A percentile compares a stretch with the other conserved stretches of the same genome.
Conservation (phyloP, 2,888 invertebrate species). For the Pocota personata region DNA sequence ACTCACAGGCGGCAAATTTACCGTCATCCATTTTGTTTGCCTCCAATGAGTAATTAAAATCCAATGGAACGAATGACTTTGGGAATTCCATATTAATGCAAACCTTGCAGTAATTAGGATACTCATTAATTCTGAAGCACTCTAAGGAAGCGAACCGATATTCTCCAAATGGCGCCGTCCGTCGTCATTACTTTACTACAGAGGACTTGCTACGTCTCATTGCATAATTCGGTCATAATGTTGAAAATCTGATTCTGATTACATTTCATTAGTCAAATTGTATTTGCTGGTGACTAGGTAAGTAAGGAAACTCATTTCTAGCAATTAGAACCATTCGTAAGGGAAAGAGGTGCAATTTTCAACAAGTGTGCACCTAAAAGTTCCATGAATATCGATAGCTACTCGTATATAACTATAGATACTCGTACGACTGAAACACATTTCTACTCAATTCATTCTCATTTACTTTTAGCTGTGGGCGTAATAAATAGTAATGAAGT, state of each 20-base stretch:
- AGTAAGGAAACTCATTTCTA: background rate
- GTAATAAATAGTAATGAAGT: conserved; percentile 46
- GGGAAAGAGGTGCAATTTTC: background rate
- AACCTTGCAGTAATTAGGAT: conserved; percentile 60
- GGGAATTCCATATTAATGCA: conserved; percentile 32
- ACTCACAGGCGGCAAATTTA: conserved; percentile 5
- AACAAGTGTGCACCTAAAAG: background rate
- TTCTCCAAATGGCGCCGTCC: conserved; percentile 6
- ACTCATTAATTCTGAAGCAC: conserved; percentile 17
- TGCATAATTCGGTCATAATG: background rate
- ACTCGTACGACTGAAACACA: background rate
- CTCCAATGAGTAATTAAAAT: conserved; percentile 60
- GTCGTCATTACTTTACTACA: background rate
- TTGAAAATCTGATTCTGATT: conserved; percentile 31
- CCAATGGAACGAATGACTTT: conserved; percentile 56
- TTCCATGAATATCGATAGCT: background rate
- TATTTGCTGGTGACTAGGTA: conserved; percentile 4
- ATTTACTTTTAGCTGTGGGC: conserved; percentile 17
- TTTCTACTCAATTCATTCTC: conserved; percentile 42
- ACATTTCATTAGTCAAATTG: conserved; percentile 41
- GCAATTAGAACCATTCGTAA: conserved; percentile 2
- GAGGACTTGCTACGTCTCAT: background rate
- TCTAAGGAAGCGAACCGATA: conserved; percentile 2
- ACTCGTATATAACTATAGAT: no score
- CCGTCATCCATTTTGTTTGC: conserved; percentile 29